Evolutionary conservation across 2,113 vertebrate species (phyloP).

Genomic region (Scartelaos histophorus): DNA sequence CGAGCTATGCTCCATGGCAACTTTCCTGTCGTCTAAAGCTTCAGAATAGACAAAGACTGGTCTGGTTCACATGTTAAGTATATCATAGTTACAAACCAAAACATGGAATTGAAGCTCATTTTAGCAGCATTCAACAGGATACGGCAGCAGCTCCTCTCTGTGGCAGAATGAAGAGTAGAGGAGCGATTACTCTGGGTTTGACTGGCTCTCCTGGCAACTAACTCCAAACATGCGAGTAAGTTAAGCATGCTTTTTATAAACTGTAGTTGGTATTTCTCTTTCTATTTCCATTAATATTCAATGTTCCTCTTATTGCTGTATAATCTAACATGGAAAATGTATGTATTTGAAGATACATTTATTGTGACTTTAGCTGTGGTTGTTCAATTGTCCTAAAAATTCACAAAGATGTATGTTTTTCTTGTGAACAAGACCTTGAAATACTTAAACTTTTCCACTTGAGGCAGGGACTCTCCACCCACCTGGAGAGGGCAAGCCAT

Average conservation of each 20-base stretch:
- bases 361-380: no score
- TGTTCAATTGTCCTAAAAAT: no score
- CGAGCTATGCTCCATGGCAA: conserved; percentile 15
- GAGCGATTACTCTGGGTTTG: conserved; percentile 59
- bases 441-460: no score
- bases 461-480: no score
- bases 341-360: no score
- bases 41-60: background rate
- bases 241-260: background rate
- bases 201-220: conserved; percentile 59
- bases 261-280: background rate
- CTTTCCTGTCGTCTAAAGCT: background rate
- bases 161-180: conserved; percentile 32
- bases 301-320: no score
- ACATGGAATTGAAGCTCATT: background rate
- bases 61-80: background rate
- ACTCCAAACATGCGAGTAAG: background rate
- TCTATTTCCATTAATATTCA: background rate
- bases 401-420: no score
- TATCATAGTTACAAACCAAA: no score
- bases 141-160: conserved; percentile 24
- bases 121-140: conserved; percentile 6
- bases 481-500: no score
- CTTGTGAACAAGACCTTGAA: no score
- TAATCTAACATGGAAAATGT: no score